A percentile compares a stretch with the other conserved stretches of the same genome.
Evolutionary conservation across 2,797 vertebrate species (phyloP).

Genomic region (Enteromius fasciolatus): DNA sequence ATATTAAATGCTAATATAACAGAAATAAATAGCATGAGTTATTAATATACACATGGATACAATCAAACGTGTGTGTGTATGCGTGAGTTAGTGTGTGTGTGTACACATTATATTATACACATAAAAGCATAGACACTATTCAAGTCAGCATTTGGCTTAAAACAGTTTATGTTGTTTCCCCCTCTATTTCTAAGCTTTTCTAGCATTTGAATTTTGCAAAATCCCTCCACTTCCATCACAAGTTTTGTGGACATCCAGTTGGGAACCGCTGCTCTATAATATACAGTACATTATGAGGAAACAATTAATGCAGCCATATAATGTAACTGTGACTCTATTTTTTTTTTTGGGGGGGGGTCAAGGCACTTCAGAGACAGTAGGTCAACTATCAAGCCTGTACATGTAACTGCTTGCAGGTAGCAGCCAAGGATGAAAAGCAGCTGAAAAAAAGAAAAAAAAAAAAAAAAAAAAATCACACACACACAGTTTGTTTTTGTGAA

Average conservation of each 20-base stretch:
- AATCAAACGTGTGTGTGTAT: background rate
- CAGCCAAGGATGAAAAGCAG: constrained; percentile 9
- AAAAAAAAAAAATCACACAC: constrained; percentile 2
- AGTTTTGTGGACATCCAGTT: background rate
- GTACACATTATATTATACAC: background rate
- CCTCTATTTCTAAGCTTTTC: background rate
- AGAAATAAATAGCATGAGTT: background rate
- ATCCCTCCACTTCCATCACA: background rate
- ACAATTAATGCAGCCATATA: background rate
- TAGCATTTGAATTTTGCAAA: background rate
- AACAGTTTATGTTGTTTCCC: background rate
- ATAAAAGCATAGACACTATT: background rate
- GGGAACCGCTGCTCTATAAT: background rate
- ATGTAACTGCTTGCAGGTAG: background rate
- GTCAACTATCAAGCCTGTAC: background rate
- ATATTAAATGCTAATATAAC: background rate
- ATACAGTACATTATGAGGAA: background rate
- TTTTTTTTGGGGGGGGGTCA: too few species aligned
- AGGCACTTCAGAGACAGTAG: background rate
- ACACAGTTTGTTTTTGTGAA: constrained; percentile 14
- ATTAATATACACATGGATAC: background rate
- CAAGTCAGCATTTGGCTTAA: background rate
- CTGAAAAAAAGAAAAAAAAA: background rate
- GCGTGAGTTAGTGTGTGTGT: background rate
- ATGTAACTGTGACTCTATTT: background rate